Evolutionary conservation across 2,797 vertebrate genomes (phyloP), one percentile per base, ranked within the genome.

Genomic region (Anableps anableps): DNA sequence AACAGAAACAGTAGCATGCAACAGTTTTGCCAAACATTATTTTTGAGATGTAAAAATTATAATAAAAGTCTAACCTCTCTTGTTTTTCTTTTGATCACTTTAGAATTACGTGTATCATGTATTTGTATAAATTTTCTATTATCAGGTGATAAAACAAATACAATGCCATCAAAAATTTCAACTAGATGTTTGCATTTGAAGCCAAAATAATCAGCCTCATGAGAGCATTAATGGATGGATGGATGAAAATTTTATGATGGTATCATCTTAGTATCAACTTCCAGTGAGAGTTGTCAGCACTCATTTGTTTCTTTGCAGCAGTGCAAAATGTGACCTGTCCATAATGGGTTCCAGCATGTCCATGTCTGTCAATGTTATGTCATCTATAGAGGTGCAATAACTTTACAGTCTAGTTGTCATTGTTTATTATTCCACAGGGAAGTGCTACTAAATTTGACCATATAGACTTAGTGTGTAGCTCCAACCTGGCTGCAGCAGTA

Each of bases 81-180:
- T 82, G 3, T 87, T 55, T 86, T 66, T 88, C 86, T 87, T 89
- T 86, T 85, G 78, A 85, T 89, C 91, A 84, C 92, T 93, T 96
- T 92, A 10, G 4, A 3, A 62, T 62, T 11, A n/a, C 14, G 3
- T n/a, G n/a, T n/a, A n/a, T n/a, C n/a, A n/a, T n/a, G n/a, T n/a
- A n/a, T n/a, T 31, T 62, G n/a, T 62, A 48, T 8, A 21, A 21
- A 23, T 53, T 23, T 5, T 53, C 21, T 53, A 53, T 53, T 53
- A 19, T 51, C 2, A 3, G 17, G 48, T 50, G 19, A 50, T 19
- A 50, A 19, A 16, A 50, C 48, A 17, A 17, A 50, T 16, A 50
- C 2, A 50, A 3, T 3, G 19, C 16, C 48, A 19, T 16, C 17
- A 50, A 50, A 47, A 10, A 47, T 47, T 14, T 47, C 43, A 51